Evolutionary conservation across 2,888 invertebrate species (phyloP), one percentile per base, ranked within the genome.

Genomic region (Bembecia ichneumoniformis): DNA sequence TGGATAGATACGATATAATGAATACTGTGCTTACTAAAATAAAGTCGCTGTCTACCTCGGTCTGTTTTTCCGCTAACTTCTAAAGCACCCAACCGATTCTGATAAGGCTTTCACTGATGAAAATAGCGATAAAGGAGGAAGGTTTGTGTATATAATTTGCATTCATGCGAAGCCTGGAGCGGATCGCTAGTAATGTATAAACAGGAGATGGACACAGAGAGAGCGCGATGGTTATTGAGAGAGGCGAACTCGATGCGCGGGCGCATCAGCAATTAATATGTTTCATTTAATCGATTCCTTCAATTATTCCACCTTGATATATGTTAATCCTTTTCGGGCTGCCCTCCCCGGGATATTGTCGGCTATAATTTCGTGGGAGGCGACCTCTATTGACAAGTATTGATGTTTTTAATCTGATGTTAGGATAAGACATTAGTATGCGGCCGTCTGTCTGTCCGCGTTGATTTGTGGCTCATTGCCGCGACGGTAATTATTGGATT

Each of bases 371-470:
- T 83, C 82, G 80, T 84, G 84, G 86, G 86, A 82, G 86, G 82
- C 78, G 81, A 82, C 77, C 78, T 79, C 79, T 79, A 82, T 81
- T 82, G 87, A 83, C 86, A 84, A 79, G 82, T 84, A 87, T 87
- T 83, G 87, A 87, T 87, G 87, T 78, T 80, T 86, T 86, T 84
- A 86, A 87, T 87, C 86, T 82, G 83, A 87, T 84, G 83, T 83
- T 83, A 84, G 86, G 86, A 82, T 82, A 82, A 80, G 79, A 73
- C 82, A 82, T 86, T 83, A 80, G 83, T 82, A 82, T 82, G 82
- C 80, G 77, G 65, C 63, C 74, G 73, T 69, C 74, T 72, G 76
- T 77, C 74, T 68, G 77, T 28, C 28, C 28, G 28, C 74, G 46
- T 35, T 49, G 50, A 68, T 78, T 83, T 86, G 82, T 84, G 86